Percentiles rank a stretch among this genome's conserved stretches.
These are phyloP conservation scores for Gopherus evgoodei DNA, from an alignment of 2,113 vertebrate species.

Conservation along the genomic window DNA sequence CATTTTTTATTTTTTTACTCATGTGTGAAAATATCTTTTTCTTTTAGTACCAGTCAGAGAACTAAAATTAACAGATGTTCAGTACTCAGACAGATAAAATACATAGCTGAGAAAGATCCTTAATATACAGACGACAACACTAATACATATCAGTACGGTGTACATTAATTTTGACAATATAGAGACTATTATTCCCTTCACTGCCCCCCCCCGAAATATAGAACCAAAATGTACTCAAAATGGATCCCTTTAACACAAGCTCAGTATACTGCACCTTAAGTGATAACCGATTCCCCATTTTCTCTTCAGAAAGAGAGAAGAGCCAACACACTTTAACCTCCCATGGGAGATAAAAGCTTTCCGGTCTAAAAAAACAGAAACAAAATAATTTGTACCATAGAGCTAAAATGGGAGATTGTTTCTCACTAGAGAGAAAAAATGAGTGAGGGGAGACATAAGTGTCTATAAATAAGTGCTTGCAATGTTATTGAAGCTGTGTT, in stretches of 20 bases:
- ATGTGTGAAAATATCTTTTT: background rate
- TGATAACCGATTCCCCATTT: constrained; percentile 98
- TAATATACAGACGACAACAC: background rate
- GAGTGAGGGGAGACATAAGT: background rate
- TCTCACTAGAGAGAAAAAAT: background rate
- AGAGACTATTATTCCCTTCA: background rate
- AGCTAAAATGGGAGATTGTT: rapidly evolving
- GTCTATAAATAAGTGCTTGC: background rate
- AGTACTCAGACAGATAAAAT: background rate
- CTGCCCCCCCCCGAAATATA: background rate
- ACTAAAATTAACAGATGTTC: background rate
- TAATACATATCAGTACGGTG: background rate
- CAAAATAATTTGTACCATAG: background rate
- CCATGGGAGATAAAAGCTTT: constrained; percentile 93
- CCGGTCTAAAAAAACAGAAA: constrained; percentile 80
- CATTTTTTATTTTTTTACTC: background rate
- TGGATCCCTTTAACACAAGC: background rate
- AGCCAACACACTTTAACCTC: constrained; percentile 91
- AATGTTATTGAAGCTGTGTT: background rate
- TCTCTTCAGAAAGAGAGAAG: constrained; percentile 93
- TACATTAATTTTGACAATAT: background rate
- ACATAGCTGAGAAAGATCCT: background rate
- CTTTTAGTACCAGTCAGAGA: background rate
- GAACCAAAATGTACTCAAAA: constrained; percentile 23
- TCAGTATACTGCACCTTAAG: constrained; percentile 81